These are phyloP conservation scores for Lasioglossum figueresi DNA, from an alignment of 2,888 invertebrate genomes.

Conservation along the genomic window DNA sequence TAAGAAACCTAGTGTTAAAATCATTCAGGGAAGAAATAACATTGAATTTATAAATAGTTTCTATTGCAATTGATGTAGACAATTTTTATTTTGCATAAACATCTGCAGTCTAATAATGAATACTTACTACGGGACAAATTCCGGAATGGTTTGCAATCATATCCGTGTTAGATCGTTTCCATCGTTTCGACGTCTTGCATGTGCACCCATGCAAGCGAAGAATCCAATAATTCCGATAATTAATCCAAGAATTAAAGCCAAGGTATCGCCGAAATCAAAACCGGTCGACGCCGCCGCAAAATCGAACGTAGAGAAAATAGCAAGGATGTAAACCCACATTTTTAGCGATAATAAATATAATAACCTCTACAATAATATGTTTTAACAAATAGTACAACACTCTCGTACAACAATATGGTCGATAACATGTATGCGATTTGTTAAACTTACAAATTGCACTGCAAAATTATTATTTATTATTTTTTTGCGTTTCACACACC, in stretches of 20 bases:
- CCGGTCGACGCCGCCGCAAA: slow-evolving; percentile 84
- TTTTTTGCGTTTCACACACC: not conserved
- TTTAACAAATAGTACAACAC: not conserved
- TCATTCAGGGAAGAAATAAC: too few species aligned
- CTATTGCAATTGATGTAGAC: too few species aligned
- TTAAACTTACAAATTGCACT: slow-evolving; percentile 8
- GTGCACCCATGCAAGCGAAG: slow-evolving; percentile 89
- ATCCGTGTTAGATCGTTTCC: slow-evolving; percentile 74
- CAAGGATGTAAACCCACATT: slow-evolving; percentile 70
- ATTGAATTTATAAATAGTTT: too few species aligned
- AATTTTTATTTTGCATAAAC: too few species aligned
- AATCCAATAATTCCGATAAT: slow-evolving; percentile 87
- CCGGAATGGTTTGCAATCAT: slow-evolving; percentile 19
- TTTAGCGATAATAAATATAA: slow-evolving; percentile 15
- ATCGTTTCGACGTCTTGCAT: slow-evolving; percentile 86
- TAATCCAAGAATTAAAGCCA: slow-evolving; percentile 88
- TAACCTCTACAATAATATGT: not conserved
- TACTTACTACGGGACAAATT: slow-evolving; percentile 41
- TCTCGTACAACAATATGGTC: not conserved
- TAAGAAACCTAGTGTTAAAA: too few species aligned
- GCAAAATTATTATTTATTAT: not conserved
- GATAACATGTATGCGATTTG: not conserved
- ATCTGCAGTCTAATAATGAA: too few species aligned
- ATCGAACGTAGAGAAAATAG: slow-evolving; percentile 63
- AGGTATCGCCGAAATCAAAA: slow-evolving; percentile 89